These are phyloP conservation scores for Rhyacophila evoluta DNA, from an alignment of 2,888 invertebrate species.

Conservation along the genomic window DNA sequence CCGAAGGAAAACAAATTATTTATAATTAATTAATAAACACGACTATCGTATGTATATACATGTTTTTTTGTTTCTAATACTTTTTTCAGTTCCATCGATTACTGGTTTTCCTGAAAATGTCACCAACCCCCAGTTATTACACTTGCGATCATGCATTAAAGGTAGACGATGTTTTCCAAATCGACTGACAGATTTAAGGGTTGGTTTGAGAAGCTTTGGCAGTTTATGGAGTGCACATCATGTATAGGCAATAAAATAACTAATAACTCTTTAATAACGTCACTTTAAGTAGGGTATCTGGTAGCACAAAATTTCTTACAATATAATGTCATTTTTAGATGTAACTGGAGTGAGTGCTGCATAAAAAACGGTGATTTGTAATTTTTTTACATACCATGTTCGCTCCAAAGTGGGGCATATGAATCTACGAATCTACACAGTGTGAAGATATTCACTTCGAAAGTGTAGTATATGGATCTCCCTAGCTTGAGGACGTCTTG, in stretches of 20 bases:
- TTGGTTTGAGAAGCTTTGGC: constrained; percentile 12
- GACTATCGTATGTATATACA: no score
- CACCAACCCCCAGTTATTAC: constrained; percentile 64
- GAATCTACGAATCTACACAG: no score
- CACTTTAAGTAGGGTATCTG: neutral
- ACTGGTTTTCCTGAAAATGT: constrained; percentile 66
- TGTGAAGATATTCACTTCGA: no score
- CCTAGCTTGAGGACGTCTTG: no score
- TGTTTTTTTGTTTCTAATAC: constrained; percentile 16
- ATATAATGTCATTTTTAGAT: no score
- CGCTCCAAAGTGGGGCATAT: no score
- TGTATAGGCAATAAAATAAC: neutral
- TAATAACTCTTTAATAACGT: neutral
- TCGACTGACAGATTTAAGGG: constrained; percentile 31
- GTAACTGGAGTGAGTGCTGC: no score
- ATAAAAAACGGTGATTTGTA: no score
- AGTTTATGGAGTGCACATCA: neutral
- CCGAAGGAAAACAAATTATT: no score
- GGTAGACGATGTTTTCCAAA: constrained; percentile 58
- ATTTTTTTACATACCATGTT: no score
- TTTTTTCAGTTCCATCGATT: constrained; percentile 55
- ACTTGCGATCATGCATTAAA: constrained; percentile 67
- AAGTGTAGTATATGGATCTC: no score
- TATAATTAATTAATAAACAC: no score
- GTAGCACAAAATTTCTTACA: constrained; percentile 13